These are phyloP conservation scores for Rhopilema esculentum DNA, from an alignment of 30 jellyfish, hydroid and myxozoan genomes.

Conservation along the genomic window DNA sequence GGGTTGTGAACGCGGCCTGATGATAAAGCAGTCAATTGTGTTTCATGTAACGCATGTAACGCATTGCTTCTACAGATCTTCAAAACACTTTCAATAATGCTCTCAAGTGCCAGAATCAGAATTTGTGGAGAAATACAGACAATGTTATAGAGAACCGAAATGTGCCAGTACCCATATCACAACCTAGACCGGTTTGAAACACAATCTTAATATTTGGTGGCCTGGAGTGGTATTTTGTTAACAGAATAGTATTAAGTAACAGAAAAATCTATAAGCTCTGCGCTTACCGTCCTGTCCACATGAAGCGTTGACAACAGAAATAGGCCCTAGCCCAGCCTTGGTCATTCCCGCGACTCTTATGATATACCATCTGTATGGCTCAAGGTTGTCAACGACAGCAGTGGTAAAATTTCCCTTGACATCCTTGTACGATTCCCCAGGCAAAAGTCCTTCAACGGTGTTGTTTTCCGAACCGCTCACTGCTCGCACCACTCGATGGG, in stretches of 20 bases:
- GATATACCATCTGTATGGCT: constrained; percentile 55
- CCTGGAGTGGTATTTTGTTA: too few species aligned
- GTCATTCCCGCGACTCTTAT: constrained; percentile 52
- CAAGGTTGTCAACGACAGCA: constrained; percentile 31
- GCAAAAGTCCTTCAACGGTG: constrained; percentile 35
- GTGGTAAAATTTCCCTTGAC: constrained; percentile 28
- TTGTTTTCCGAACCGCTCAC: not conserved
- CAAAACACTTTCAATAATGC: too few species aligned
- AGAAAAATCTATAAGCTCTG: not conserved
- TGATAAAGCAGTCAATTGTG: too few species aligned
- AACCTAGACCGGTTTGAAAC: too few species aligned
- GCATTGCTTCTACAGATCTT: too few species aligned
- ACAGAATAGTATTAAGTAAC: not conserved
- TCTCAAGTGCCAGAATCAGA: too few species aligned
- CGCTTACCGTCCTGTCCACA: constrained; percentile 65
- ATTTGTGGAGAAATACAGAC: too few species aligned
- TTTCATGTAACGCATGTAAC: too few species aligned
- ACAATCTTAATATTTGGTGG: too few species aligned
- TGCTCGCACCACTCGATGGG: constrained; percentile 45
- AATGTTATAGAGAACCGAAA: too few species aligned
- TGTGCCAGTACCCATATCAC: too few species aligned
- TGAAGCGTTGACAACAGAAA: constrained; percentile 30
- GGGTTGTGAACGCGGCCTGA: too few species aligned
- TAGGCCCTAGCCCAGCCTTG: constrained; percentile 63
- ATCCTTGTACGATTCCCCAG: constrained; percentile 32